Base-by-base conservation (phyloP, 2,797 vertebrate genomes). In the Mus minutoides region DNA sequence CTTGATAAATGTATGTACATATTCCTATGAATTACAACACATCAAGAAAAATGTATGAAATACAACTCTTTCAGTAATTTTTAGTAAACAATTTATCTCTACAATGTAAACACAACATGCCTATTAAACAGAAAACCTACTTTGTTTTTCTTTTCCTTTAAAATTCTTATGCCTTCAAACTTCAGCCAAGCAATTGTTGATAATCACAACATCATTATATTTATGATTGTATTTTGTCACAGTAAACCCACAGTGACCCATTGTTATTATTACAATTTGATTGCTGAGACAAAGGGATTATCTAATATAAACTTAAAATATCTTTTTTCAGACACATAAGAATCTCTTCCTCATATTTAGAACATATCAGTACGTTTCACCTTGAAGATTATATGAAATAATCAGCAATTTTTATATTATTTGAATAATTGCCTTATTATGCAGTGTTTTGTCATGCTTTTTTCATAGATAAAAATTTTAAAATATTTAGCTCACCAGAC, bases 401-500 rank as follows among this genome's bases (percentile, higher is more conserved):
- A 75, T 79, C 90, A 79, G 14, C 80, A 92, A 34, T 88, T 92
- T 12, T 3, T 10, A 40, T 62, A 34, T 58, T 78, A 17, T 0
- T 92, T 92, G 79, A 43, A 95, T 58, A 22, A 54, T 6, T 29
- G 22, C 58, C 26, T 92, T 60, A n/a, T 69, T 69, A 69, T 17
- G 2, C 22, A 75, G 60, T 10, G 90, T 88, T 31, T 46, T 6
- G 2, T 2, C 31, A 67, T 93, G 52, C 76, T 91, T 91, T 91
- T 97, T 96, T 92, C 16, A 84, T 22, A 92, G n/a, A 91, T 91
- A 67, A 86, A 62, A 80, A 67, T 64, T 88, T 60, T 95, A 90
- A 83, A 31, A 26, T 95, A 43, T 82, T 96, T 97, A 93, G 88
- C 88, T 76, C 21, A 90, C 52, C 29, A 83, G 26, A 58, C 86